phyloP scores from a whole-genome alignment of 2,113 vertebrate genomes.

The Psilopsiagon aurifrons region DNA sequence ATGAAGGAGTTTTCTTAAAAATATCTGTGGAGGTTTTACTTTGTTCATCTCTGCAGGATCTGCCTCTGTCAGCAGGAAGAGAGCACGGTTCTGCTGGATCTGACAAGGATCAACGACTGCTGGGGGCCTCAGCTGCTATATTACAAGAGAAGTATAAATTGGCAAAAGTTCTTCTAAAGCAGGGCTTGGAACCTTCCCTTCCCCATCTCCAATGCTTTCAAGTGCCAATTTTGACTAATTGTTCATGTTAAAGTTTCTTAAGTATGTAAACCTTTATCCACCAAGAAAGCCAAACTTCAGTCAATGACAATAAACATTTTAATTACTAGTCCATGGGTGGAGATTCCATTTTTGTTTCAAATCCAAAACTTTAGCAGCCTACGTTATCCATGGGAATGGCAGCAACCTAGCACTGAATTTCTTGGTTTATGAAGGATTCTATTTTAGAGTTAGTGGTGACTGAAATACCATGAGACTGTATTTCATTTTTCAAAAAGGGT shows the following conservation, averaged over 20 bases:
- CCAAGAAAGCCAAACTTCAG: neutral
- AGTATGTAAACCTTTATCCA: neutral
- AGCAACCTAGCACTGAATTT: neutral
- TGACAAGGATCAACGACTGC: neutral
- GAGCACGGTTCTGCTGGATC: neutral
- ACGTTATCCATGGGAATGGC: neutral
- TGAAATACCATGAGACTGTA: neutral
- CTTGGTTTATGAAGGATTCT: neutral
- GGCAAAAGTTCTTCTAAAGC: neutral
- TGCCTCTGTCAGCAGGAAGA: neutral
- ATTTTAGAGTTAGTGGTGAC: neutral
- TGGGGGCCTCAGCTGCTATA: neutral
- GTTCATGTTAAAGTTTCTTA: neutral
- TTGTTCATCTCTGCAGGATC: neutral
- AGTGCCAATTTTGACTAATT: neutral
- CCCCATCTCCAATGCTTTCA: neutral
- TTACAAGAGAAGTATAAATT: neutral
- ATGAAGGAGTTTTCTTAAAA: conserved; percentile 1
- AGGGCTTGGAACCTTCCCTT: neutral
- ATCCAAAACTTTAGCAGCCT: neutral
- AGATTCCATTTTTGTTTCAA: neutral
- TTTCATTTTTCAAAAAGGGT: conserved; percentile 1
- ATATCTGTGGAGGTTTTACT: neutral
- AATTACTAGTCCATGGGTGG: neutral
- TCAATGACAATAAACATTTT: neutral